Conservation (phyloP, 2,888 invertebrate species). For the Drosophila fulvimacula region DNA sequence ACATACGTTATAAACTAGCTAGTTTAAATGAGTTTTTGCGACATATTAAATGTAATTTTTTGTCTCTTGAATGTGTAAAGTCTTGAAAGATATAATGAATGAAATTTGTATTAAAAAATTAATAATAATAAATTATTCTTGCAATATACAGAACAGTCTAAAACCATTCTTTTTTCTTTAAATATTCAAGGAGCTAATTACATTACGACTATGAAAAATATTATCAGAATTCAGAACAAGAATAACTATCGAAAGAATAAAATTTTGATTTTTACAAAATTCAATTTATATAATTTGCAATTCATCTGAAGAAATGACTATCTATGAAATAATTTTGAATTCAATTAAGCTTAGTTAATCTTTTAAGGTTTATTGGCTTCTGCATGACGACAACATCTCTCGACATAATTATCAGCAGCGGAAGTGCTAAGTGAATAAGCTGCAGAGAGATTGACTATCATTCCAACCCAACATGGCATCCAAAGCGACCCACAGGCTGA, state of each 20-base stretch:
- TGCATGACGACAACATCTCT: slow-evolving; percentile 1
- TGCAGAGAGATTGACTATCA: slow-evolving; percentile 28
- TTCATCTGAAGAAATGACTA: not conserved
- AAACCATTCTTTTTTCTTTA: not conserved
- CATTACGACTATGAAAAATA: not conserved
- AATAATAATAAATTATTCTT: too few species aligned
- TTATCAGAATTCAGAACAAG: not conserved
- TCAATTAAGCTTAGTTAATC: not conserved
- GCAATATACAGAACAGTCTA: not conserved
- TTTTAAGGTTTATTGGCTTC: slow-evolving; percentile 9
- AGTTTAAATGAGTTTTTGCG: not conserved
- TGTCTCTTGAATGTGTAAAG: too few species aligned
- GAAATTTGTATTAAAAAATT: too few species aligned
- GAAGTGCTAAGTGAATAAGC: slow-evolving; percentile 40
- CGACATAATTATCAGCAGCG: slow-evolving; percentile 27
- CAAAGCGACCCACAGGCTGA: slow-evolving; percentile 19
- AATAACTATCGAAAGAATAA: not conserved
- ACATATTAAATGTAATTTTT: not conserved
- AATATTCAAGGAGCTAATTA: not conserved
- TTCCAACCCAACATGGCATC: slow-evolving; percentile 24
- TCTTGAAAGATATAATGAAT: too few species aligned
- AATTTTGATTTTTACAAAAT: not conserved
- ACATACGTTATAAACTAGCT: not conserved
- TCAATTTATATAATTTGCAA: not conserved
- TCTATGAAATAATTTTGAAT: not conserved